Conservation (phyloP, 2,888 invertebrate species). For the Spicauda simplicius region DNA sequence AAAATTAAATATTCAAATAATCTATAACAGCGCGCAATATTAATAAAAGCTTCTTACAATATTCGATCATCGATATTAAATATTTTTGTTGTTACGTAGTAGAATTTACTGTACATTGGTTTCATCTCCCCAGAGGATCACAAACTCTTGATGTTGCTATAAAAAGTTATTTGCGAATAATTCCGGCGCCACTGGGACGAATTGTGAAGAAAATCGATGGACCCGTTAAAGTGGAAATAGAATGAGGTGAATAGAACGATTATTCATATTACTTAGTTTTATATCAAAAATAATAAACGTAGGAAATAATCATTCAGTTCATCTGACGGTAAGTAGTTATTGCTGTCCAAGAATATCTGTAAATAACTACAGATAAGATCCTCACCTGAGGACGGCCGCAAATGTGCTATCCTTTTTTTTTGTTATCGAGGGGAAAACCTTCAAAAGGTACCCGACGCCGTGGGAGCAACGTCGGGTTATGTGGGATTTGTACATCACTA, state of each 20-base stretch:
- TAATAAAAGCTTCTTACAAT: not conserved
- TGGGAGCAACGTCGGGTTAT: no score
- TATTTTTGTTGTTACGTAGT: not conserved
- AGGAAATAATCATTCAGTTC: no score
- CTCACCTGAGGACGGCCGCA: no score
- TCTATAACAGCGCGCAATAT: not conserved
- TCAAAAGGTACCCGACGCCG: no score
- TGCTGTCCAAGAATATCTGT: no score
- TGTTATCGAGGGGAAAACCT: no score
- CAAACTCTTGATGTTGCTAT: conserved; percentile 29
- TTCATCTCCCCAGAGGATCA: conserved; percentile 4
- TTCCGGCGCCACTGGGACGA: conserved; percentile 63
- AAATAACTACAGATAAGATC: no score
- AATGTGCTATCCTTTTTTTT: no score
- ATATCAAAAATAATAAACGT: no score
- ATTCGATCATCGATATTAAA: not conserved
- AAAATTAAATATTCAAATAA: no score
- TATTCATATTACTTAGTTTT: not conserved
- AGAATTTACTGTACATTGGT: conserved; percentile 1
- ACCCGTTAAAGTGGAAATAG: conserved; percentile 48
- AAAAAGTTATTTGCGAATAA: conserved; percentile 31
- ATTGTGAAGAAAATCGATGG: conserved; percentile 57
- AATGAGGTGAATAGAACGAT: conserved; percentile 51
- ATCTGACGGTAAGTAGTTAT: no score
- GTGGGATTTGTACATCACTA: no score